Conservation (phyloP, 2,888 invertebrate genomes). For the Drosophila niveifrons region DNA sequence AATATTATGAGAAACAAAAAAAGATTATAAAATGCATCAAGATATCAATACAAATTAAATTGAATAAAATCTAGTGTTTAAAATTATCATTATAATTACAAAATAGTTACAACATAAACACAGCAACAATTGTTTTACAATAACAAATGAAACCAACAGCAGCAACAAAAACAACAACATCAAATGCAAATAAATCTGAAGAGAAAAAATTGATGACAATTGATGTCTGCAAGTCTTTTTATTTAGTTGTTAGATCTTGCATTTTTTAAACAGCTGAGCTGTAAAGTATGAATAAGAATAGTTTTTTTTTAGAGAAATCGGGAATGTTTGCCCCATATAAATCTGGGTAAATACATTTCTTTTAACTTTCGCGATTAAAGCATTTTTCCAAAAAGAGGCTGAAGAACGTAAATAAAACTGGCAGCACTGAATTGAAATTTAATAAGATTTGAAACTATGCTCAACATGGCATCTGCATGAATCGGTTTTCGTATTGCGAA, state of each 20-base stretch:
- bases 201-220: conserved; percentile 38
- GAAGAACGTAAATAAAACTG: conserved; percentile 38
- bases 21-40: conserved; percentile 53
- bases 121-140: conserved; percentile 64
- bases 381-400: too few species aligned
- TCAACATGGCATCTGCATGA: not conserved
- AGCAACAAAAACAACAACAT: conserved; percentile 38
- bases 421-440: not conserved
- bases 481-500: conserved; percentile 29
- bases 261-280: conserved; percentile 33
- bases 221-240: conserved; percentile 21
- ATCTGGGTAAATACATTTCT: conserved; percentile 3
- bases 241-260: not conserved
- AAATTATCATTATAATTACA: conserved; percentile 59
- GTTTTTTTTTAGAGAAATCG: not conserved
- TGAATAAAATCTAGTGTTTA: conserved; percentile 61
- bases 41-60: conserved; percentile 49
- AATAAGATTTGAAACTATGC: conserved; percentile 17
- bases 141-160: conserved; percentile 49
- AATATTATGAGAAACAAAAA: conserved; percentile 38
- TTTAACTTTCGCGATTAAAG: too few species aligned
- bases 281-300: not conserved
- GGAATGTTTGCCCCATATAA: not conserved
- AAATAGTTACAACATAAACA: conserved; percentile 70
- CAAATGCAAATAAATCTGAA: conserved; percentile 64